Percentiles rank a stretch among this genome's conserved stretches.
phyloP scores from a whole-genome alignment of 2,888 invertebrate genomes.

The Cosmia pyralina region DNA sequence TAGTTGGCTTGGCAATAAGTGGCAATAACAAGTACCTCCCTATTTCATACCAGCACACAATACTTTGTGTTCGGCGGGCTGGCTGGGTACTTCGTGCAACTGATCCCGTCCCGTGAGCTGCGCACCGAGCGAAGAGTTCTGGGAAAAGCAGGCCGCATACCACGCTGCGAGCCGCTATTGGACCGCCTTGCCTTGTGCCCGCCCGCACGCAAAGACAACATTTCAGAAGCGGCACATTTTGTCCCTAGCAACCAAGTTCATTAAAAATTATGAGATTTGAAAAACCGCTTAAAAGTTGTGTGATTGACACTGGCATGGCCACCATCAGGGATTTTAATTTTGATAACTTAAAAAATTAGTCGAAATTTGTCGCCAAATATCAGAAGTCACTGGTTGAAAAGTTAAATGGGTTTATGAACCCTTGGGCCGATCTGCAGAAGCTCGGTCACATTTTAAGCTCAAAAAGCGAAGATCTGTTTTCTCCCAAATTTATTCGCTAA shows the following conservation, averaged over 20 bases:
- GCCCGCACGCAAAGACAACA: conserved; percentile 76
- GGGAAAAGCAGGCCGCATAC: conserved; percentile 89
- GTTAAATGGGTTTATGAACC: too few species aligned
- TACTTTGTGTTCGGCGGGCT: conserved; percentile 49
- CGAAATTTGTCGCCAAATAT: too few species aligned
- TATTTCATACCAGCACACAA: conserved; percentile 54
- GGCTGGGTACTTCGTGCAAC: conserved; percentile 68
- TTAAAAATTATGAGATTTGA: neutral
- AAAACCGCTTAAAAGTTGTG: conserved; percentile 3
- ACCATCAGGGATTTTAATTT: too few species aligned
- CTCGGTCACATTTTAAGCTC: too few species aligned
- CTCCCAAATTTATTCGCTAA: too few species aligned
- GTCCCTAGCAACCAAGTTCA: conserved; percentile 18
- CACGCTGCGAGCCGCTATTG: conserved; percentile 80
- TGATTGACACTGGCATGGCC: too few species aligned
- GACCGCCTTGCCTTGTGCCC: conserved; percentile 73
- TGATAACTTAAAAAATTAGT: too few species aligned
- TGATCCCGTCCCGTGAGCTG: conserved; percentile 72
- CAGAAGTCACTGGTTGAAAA: too few species aligned
- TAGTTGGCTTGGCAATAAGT: conserved; percentile 29
- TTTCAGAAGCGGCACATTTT: conserved; percentile 59
- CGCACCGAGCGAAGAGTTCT: conserved; percentile 79
- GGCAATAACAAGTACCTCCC: too few species aligned
- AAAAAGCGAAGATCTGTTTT: too few species aligned
- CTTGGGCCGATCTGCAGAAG: too few species aligned